phyloP scores from a whole-genome alignment of 2,113 vertebrate genomes.

The Crotalus helleri region DNA sequence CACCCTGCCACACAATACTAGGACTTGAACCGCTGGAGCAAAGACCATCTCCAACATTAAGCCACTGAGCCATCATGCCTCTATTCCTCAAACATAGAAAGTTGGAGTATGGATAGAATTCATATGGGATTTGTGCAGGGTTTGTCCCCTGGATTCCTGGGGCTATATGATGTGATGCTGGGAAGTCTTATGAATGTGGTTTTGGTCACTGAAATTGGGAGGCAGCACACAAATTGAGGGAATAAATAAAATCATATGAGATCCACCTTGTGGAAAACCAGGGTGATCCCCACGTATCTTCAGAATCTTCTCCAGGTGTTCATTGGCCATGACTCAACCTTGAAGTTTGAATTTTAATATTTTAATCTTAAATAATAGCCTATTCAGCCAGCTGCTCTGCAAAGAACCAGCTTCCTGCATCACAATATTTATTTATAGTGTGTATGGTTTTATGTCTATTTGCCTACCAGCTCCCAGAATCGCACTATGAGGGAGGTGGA shows the following conservation, averaged over 20 bases:
- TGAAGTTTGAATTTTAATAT: background rate
- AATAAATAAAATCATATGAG: background rate
- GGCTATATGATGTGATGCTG: background rate
- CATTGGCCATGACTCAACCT: background rate
- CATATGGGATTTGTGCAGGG: background rate
- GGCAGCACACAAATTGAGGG: background rate
- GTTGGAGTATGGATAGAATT: background rate
- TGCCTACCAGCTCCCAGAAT: too few relatives aligned
- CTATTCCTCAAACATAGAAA: background rate
- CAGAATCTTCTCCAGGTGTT: background rate
- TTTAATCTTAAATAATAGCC: background rate
- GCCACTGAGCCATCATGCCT: background rate
- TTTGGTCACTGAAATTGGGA: background rate
- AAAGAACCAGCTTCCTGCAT: background rate
- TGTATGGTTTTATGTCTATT: too few relatives aligned
- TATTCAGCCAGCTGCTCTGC: background rate
- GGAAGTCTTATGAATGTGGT: background rate
- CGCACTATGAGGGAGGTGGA: too few relatives aligned
- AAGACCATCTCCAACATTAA: background rate
- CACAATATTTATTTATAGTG: background rate
- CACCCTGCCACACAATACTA: background rate
- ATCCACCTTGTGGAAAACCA: background rate
- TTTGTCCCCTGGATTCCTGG: background rate
- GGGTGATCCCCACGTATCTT: background rate
- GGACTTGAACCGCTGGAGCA: background rate